Evolutionary conservation across 2,113 vertebrate species (phyloP).

Genomic region (Chrysemys picta): DNA sequence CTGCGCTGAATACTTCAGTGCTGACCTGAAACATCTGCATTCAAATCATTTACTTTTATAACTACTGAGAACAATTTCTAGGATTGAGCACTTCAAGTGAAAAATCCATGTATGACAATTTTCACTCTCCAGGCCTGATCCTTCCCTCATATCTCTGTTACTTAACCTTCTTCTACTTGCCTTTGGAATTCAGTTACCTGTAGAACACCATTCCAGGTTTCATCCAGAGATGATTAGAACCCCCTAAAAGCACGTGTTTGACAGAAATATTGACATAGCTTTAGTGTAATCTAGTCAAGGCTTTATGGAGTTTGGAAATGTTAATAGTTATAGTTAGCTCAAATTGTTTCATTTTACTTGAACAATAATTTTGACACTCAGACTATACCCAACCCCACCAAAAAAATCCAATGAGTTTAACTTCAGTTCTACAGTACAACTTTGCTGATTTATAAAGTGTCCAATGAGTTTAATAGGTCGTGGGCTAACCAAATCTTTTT

Average conservation of each 20-base stretch:
- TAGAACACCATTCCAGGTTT: background rate
- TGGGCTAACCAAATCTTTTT: background rate
- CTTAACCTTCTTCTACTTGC: background rate
- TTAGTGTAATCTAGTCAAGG: background rate
- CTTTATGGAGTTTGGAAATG: background rate
- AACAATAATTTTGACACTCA: background rate
- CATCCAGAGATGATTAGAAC: accelerated
- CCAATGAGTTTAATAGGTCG: background rate
- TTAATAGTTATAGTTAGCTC: background rate
- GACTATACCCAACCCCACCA: background rate
- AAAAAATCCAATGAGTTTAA: background rate
- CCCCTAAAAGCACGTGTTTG: background rate
- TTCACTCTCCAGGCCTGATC: background rate
- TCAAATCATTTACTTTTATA: background rate
- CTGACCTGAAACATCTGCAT: background rate
- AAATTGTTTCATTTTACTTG: background rate
- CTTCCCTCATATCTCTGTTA: background rate
- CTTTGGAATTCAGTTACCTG: background rate
- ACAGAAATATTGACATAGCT: background rate
- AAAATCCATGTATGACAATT: background rate
- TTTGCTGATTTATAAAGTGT: background rate
- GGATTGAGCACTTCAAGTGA: background rate
- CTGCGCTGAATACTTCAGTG: background rate
- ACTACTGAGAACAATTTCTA: background rate
- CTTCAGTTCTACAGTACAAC: background rate